Base-by-base conservation (phyloP, 2,888 invertebrate genomes). In the Acrobasis consociella region DNA sequence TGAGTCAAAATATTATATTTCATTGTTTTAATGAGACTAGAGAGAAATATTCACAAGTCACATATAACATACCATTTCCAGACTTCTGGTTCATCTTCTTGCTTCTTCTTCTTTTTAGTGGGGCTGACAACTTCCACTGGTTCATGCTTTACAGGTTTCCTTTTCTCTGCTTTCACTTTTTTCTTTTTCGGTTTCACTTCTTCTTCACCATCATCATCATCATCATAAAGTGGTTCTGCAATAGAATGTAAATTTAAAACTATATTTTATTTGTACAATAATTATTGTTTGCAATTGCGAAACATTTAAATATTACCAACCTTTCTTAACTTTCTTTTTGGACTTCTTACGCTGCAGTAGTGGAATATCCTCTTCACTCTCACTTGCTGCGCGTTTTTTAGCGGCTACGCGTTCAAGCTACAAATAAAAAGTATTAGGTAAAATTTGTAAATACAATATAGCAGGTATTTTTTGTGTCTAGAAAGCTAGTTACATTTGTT, bases 1-100 rank as follows among this genome's bases (percentile, higher is more conserved):
- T 31, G 31, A 5, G 31, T 7, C 7, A 31, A 31, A 31, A 31
- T 55, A 49, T 49, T 49, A 13, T 49, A 22, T 22, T 22, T 22
- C 22, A 22, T 22, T 2, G 3, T 22, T 22, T 22, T 22, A 22
- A 22, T 22, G 22, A 22, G 22, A 22, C 22, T n/a, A n/a, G n/a
- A n/a, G n/a, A 22, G 1, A 22, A 22, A 8, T 49, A 1, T 49
- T 13, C 1, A n/a, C 31, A 38, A 56, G 22, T 22, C 22, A 22
- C 22, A 22, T 22, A 22, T 38, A 58, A 85, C 94, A 93, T 90
- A 97, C 97, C 97, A 97, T 94, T 97, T 96, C 97, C 97, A 97
- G 64, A 97, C 97, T 89, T 97, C 97, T 75, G 94, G 94, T 71
- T 95, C 95, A 69, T 97, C 96, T 62, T 97, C 97, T 71, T 95